phyloP scores from a whole-genome alignment of 2,888 invertebrate genomes.

The Lithophane semibrunnea region DNA sequence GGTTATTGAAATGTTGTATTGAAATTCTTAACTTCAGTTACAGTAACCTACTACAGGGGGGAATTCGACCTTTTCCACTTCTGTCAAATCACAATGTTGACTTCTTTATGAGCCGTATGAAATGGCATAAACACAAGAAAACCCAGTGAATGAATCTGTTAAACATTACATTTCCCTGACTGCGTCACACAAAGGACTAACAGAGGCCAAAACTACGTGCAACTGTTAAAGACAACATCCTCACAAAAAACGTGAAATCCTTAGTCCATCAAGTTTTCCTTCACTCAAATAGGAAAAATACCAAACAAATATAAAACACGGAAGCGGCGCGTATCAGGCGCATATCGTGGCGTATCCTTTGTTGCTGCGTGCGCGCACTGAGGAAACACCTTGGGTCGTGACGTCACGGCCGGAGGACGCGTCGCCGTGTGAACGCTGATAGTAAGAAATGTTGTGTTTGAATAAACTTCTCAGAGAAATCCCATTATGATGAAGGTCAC shows the following conservation, averaged over 20 bases:
- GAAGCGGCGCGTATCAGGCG: constrained; percentile 69
- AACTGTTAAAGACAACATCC: constrained; percentile 13
- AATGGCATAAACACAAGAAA: neutral
- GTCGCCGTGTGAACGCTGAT: constrained; percentile 54
- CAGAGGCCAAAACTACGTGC: neutral
- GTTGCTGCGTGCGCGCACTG: constrained; percentile 70
- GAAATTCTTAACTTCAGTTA: neutral
- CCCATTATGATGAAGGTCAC: constrained; percentile 40
- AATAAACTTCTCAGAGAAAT: constrained; percentile 63
- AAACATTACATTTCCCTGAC: constrained; percentile 6
- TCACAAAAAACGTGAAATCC: constrained; percentile 21
- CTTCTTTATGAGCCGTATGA: neutral
- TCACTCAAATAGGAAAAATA: constrained; percentile 66
- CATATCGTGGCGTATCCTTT: constrained; percentile 75
- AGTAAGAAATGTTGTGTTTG: constrained; percentile 62
- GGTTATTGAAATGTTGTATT: neutral
- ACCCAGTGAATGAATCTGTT: neutral
- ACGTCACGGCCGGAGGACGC: constrained; percentile 63
- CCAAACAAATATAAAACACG: constrained; percentile 71
- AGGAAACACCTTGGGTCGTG: constrained; percentile 74
- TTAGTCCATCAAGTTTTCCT: constrained; percentile 60
- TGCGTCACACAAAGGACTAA: constrained; percentile 20
- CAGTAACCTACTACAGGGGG: neutral
- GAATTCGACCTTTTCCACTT: neutral
- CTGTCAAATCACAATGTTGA: neutral